These are phyloP conservation scores for Heliconius cydno DNA, from an alignment of 2,888 invertebrate species.

Conservation along the genomic window DNA sequence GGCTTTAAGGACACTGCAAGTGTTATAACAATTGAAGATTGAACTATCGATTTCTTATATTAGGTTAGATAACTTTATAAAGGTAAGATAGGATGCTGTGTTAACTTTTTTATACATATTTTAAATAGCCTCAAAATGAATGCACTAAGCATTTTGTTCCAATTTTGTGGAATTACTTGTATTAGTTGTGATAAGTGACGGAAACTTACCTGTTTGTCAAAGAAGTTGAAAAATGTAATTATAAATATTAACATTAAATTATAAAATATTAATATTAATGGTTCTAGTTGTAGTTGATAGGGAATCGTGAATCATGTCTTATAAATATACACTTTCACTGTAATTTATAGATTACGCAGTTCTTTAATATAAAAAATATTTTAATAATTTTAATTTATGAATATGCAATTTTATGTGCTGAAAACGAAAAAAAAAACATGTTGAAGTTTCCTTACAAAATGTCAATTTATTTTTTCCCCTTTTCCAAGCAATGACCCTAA, in stretches of 20 bases:
- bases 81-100: background rate
- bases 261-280: background rate
- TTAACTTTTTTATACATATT: constrained; percentile 17
- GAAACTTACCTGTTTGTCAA: background rate
- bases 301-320: background rate
- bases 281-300: background rate
- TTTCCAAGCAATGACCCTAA: too few species aligned
- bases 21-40: constrained; percentile 66
- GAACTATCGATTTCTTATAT: constrained; percentile 3
- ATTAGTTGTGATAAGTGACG: constrained; percentile 4
- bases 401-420: background rate
- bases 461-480: background rate
- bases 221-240: background rate
- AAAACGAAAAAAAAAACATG: background rate
- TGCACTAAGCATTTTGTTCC: constrained; percentile 7
- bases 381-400: too few species aligned
- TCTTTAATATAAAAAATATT: too few species aligned
- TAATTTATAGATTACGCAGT: too few species aligned
- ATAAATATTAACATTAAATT: constrained; percentile 3
- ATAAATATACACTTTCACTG: too few species aligned
- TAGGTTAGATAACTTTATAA: background rate
- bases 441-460: background rate
- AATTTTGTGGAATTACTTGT: constrained; percentile 9
- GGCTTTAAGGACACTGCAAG: constrained; percentile 55
- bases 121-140: background rate